These are phyloP conservation scores for Chrysoperla carnea DNA, from an alignment of 1,140 invertebrate species.

Conservation along the genomic window DNA sequence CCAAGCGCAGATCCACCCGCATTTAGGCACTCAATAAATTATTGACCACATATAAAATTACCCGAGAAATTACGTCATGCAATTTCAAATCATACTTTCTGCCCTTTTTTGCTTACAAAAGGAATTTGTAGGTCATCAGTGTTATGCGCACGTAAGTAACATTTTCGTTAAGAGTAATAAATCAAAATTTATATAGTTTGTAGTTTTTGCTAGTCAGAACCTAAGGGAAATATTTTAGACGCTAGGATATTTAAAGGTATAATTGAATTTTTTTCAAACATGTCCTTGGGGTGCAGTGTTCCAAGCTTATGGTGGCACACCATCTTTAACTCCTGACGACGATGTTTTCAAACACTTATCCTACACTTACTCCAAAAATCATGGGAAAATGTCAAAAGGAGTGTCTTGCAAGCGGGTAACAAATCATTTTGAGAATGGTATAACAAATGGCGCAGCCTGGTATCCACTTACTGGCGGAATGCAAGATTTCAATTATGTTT, in stretches of 20 bases:
- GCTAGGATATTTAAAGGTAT: no score
- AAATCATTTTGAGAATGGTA: constrained; percentile 63
- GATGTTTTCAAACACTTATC: constrained; percentile 84
- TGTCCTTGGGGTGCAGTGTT: constrained; percentile 40
- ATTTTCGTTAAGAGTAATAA: no score
- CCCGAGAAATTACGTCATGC: no score
- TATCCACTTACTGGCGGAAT: constrained; percentile 77
- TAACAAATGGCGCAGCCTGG: constrained; percentile 86
- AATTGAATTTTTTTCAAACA: no score
- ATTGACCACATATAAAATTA: no score
- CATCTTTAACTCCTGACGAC: constrained; percentile 81
- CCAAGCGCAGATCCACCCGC: no score
- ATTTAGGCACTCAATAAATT: no score
- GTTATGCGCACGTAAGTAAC: constrained; percentile 55
- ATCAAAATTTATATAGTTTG: no score
- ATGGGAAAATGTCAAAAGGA: constrained; percentile 69
- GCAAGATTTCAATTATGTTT: constrained; percentile 98
- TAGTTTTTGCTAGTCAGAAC: no score
- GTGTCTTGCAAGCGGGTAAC: constrained; percentile 59
- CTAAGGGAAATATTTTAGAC: no score
- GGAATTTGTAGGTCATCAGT: constrained; percentile 69
- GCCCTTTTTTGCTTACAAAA: constrained; percentile 22
- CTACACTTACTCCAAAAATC: constrained; percentile 73
- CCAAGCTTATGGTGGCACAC: constrained; percentile 54
- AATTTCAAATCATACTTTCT: no score